phyloP scores from a whole-genome alignment of 2,888 invertebrate species.

The Tillus elongatus region DNA sequence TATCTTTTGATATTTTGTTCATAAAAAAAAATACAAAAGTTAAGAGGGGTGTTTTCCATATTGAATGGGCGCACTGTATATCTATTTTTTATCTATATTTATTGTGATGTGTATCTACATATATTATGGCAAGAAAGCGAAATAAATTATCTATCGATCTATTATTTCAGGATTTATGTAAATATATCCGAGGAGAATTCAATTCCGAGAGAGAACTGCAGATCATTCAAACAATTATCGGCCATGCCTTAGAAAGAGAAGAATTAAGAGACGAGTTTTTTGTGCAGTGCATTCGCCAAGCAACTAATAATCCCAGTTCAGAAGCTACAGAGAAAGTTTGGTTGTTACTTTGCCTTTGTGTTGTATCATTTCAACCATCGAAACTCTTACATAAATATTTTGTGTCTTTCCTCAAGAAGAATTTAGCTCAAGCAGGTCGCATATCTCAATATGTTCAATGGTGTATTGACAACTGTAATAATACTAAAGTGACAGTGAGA shows the following conservation, averaged over 20 bases:
- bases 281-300: slow-evolving; percentile 79
- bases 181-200: slow-evolving; percentile 81
- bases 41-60: no score
- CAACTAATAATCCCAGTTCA: slow-evolving; percentile 77
- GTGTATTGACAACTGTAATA: slow-evolving; percentile 88
- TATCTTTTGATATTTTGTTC: no score
- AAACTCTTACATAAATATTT: slow-evolving; percentile 75
- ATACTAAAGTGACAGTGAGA: slow-evolving; percentile 71
- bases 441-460: slow-evolving; percentile 82
- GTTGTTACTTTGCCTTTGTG: slow-evolving; percentile 79
- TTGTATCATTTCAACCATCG: slow-evolving; percentile 87
- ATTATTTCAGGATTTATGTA: slow-evolving; percentile 67
- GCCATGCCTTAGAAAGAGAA: slow-evolving; percentile 81
- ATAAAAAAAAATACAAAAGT: no score
- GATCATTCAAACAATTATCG: slow-evolving; percentile 75
- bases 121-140: no score
- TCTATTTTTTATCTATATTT: no score
- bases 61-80: no score
- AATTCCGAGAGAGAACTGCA: slow-evolving; percentile 74
- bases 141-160: slow-evolving; percentile 11
- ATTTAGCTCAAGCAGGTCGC: slow-evolving; percentile 57
- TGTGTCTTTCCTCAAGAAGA: slow-evolving; percentile 64
- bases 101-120: no score
- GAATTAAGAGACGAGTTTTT: slow-evolving; percentile 88
- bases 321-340: slow-evolving; percentile 81